These are phyloP conservation scores for Myxocyprinus asiaticus DNA, from an alignment of 2,113 vertebrate species.

Conservation along the genomic window DNA sequence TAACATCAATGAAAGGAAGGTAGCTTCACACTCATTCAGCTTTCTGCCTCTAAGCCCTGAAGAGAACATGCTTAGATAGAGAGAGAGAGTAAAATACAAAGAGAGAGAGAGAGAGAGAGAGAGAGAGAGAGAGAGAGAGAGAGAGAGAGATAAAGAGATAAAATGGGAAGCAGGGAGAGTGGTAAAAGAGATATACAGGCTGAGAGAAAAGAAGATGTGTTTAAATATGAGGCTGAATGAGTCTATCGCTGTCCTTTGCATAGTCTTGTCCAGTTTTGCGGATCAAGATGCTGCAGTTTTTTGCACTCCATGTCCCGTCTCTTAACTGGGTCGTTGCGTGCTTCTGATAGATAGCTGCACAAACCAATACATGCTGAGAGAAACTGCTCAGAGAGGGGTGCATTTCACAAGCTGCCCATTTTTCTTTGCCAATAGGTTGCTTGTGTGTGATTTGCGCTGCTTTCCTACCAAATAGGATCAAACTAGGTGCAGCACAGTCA, in stretches of 20 bases:
- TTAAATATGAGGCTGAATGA: neutral
- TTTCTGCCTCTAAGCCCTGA: constrained; percentile 55
- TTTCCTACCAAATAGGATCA: constrained; percentile 46
- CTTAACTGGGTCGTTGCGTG: neutral
- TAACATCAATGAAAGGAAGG: constrained; percentile 61
- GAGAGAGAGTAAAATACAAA: neutral
- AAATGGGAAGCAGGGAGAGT: too few relatives aligned
- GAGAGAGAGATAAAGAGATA: too few relatives aligned
- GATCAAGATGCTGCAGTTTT: neutral
- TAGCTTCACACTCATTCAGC: constrained; percentile 56
- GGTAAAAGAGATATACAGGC: constrained; percentile 15
- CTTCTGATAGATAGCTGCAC: too few relatives aligned
- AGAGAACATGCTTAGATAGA: constrained; percentile 58
- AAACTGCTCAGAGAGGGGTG: neutral
- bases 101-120: constrained; percentile 29
- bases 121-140: neutral
- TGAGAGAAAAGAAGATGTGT: neutral
- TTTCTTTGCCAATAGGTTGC: constrained; percentile 36
- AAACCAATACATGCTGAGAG: too few relatives aligned
- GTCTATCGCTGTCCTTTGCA: constrained; percentile 44
- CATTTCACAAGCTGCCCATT: constrained; percentile 27
- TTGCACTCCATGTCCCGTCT: neutral
- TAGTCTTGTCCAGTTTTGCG: neutral
- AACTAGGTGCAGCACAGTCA: constrained; percentile 10
- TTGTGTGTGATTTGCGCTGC: neutral